Evolutionary conservation across 2,888 invertebrate genomes (phyloP).

Genomic region (Euclidia mi): DNA sequence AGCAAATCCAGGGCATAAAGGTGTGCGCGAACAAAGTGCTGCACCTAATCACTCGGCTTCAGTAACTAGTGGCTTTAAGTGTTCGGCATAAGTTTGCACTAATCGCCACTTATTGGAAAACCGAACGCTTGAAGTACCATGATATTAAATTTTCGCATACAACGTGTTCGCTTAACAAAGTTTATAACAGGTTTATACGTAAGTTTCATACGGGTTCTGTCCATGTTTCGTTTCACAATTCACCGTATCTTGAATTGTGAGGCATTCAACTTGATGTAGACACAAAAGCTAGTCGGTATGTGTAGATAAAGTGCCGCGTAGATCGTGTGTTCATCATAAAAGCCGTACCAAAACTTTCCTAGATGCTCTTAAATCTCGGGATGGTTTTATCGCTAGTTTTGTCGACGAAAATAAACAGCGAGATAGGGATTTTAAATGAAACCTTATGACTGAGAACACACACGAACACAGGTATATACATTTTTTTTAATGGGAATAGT

Average conservation of each 20-base stretch:
- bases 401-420: conserved; percentile 45
- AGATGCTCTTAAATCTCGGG: conserved; percentile 34
- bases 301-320: conserved; percentile 29
- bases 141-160: conserved; percentile 44
- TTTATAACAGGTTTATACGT: conserved; percentile 25
- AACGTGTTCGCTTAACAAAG: conserved; percentile 20
- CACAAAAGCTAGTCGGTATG: conserved; percentile 18
- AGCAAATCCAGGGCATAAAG: conserved; percentile 33
- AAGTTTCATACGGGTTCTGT: conserved; percentile 15
- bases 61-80: conserved; percentile 44
- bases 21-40: conserved; percentile 48
- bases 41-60: conserved; percentile 43
- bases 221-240: conserved; percentile 11
- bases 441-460: too few relatives aligned
- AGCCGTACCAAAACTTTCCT: conserved; percentile 29
- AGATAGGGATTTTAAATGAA: not conserved
- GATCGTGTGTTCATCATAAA: conserved; percentile 34
- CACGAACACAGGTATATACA: too few relatives aligned
- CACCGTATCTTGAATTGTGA: conserved; percentile 20
- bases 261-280: conserved; percentile 29
- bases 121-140: conserved; percentile 39
- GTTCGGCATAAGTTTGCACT: conserved; percentile 53
- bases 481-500: too few relatives aligned
- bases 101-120: conserved; percentile 59
- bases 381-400: conserved; percentile 43